These are phyloP conservation scores for Crocidura indochinensis DNA, from an alignment of 2,797 vertebrate genomes.

Conservation along the genomic window DNA sequence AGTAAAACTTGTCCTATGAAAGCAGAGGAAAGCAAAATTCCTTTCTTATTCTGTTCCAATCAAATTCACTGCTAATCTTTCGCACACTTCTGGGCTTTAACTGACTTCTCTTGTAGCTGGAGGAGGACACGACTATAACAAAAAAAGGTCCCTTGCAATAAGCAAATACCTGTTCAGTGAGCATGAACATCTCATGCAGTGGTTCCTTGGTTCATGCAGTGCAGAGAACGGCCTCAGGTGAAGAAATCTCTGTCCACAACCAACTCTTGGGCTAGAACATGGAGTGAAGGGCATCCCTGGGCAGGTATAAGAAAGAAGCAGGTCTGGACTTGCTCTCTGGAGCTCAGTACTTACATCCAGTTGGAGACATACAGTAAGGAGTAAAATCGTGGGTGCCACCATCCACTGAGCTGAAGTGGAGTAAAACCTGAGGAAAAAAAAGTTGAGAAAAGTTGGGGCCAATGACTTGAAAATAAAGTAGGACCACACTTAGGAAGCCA, in stretches of 20 bases:
- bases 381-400: not conserved
- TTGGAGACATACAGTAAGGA: not conserved
- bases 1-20: too few relatives aligned
- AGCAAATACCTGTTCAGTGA: not conserved
- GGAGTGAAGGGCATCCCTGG: not conserved
- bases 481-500: too few relatives aligned
- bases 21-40: not conserved
- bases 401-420: not conserved
- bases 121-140: not conserved
- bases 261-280: slow-evolving; percentile 47
- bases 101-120: slow-evolving; percentile 15
- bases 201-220: not conserved
- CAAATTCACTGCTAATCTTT: slow-evolving; percentile 48
- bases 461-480: too few relatives aligned
- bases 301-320: not conserved
- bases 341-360: not conserved
- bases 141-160: not conserved
- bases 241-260: slow-evolving; percentile 47
- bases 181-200: not conserved
- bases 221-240: too few relatives aligned
- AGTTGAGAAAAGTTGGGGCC: too few relatives aligned
- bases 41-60: slow-evolving; percentile 21
- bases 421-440: not conserved
- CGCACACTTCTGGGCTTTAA: slow-evolving; percentile 25
- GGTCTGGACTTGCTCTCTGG: slow-evolving; percentile 67